Conservation (phyloP, 2,113 vertebrate genomes). For the Entelurus aequoreus region DNA sequence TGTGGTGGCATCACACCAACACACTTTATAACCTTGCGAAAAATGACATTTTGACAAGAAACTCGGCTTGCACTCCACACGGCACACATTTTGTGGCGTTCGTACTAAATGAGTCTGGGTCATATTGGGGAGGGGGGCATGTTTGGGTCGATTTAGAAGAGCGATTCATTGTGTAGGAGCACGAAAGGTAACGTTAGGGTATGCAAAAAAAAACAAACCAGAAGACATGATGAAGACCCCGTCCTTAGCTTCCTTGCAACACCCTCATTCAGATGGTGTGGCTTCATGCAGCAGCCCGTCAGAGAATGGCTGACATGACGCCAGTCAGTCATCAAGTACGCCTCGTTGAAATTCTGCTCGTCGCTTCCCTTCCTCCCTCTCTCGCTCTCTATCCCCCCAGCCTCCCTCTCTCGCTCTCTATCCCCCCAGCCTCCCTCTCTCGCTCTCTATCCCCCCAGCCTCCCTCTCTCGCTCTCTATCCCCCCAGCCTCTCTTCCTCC, state of each 20-base stretch:
- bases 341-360: slow-evolving; percentile 66
- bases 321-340: slow-evolving; percentile 47
- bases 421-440: slow-evolving; percentile 27
- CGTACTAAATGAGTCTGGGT: not conserved
- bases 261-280: not conserved
- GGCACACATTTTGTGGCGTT: no score
- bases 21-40: no score
- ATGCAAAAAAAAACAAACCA: not conserved
- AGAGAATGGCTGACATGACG: slow-evolving; percentile 41
- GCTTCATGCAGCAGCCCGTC: slow-evolving; percentile 27
- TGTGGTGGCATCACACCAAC: no score
- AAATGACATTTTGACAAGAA: not conserved
- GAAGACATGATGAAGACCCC: not conserved
- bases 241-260: slow-evolving; percentile 1
- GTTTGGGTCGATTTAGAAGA: not conserved
- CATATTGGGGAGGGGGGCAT: not conserved
- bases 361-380: slow-evolving; percentile 37
- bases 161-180: not conserved
- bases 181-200: not conserved
- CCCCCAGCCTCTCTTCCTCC: slow-evolving; percentile 14
- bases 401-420: slow-evolving; percentile 32
- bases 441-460: slow-evolving; percentile 19
- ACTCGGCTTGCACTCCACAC: not conserved
- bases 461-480: no score
- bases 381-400: slow-evolving; percentile 34